Evolutionary conservation across 2,113 vertebrate genomes (phyloP).

Genomic region (Cyanoramphus novaezelandiae): DNA sequence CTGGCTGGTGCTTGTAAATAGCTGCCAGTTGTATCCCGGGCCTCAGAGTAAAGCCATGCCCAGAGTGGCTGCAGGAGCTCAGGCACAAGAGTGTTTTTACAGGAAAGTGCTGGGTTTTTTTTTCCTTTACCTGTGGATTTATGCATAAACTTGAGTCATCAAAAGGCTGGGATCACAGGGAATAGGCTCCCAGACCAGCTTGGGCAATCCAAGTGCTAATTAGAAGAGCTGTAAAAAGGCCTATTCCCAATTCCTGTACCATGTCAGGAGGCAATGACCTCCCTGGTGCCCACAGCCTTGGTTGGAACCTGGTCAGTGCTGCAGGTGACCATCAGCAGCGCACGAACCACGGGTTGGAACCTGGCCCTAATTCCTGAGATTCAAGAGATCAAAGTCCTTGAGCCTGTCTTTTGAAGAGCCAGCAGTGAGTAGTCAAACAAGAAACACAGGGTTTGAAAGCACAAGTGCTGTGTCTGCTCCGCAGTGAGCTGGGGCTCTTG

Average conservation of each 20-base stretch:
- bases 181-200: neutral
- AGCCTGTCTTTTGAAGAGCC: conserved; percentile 48
- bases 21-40: neutral
- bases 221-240: conserved; percentile 39
- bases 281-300: neutral
- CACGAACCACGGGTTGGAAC: neutral
- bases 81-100: neutral
- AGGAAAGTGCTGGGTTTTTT: neutral
- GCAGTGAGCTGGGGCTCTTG: neutral
- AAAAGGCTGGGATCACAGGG: conserved; percentile 4
- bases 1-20: neutral
- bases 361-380: neutral
- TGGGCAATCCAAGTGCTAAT: conserved; percentile 18
- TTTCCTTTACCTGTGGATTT: neutral
- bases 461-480: neutral
- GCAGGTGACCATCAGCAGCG: conserved; percentile 6
- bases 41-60: fast-evolving
- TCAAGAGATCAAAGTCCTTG: conserved; percentile 45
- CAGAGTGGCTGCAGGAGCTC: neutral
- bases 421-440: conserved; percentile 25
- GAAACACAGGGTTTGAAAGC: conserved; percentile 35
- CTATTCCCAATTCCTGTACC: neutral
- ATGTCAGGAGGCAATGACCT: neutral
- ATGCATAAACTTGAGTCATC: conserved; percentile 8
- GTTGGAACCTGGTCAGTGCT: neutral